These are phyloP conservation scores for Otus sunia DNA, from an alignment of 2,113 vertebrate genomes.

Conservation along the genomic window DNA sequence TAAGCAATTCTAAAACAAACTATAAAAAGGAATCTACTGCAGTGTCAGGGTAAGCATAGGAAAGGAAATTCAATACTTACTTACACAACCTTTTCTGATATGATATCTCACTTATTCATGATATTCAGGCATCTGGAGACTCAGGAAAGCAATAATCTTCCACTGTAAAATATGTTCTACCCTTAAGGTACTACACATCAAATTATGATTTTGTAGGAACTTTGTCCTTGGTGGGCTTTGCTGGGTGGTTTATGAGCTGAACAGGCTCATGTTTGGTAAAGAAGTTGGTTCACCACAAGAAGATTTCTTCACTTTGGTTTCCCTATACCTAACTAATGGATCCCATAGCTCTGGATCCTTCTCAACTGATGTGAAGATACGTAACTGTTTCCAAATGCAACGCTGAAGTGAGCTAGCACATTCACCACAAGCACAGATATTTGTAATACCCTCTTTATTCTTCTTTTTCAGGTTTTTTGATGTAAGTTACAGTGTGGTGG, in stretches of 20 bases:
- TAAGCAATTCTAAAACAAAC: neutral
- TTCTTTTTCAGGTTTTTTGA: neutral
- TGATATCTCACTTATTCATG: neutral
- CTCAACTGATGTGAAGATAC: neutral
- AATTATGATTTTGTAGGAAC: neutral
- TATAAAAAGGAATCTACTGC: neutral
- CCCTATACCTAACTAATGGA: neutral
- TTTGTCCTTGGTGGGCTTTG: neutral
- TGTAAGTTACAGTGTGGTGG: fast-evolving
- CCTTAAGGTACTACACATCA: neutral
- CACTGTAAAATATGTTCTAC: neutral
- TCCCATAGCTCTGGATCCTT: neutral
- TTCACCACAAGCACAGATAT: neutral
- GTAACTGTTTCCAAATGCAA: neutral
- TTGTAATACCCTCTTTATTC: neutral
- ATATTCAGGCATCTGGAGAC: neutral
- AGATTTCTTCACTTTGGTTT: neutral
- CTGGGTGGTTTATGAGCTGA: neutral
- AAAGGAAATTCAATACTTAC: neutral
- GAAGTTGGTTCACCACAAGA: neutral
- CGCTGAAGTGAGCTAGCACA: neutral
- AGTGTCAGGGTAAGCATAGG: neutral
- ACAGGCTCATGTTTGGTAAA: neutral
- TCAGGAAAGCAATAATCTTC: neutral
- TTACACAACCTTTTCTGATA: neutral